These are phyloP conservation scores for Leistus spinibarbis DNA, from an alignment of 2,888 invertebrate genomes.

Conservation along the genomic window DNA sequence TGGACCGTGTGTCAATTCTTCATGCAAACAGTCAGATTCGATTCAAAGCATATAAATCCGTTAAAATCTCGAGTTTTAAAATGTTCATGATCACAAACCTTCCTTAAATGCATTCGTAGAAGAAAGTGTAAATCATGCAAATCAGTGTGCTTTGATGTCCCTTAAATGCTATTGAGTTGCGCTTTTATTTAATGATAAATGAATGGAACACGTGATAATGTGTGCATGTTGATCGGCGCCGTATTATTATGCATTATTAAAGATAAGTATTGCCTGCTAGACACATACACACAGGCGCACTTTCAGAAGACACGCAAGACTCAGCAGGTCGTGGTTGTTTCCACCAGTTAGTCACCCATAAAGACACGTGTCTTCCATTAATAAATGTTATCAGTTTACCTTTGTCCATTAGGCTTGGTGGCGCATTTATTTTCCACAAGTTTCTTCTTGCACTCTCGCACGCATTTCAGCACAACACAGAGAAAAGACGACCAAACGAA, in stretches of 20 bases:
- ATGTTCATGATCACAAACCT: no score
- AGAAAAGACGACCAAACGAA: constrained; percentile 3
- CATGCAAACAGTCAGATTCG: no score
- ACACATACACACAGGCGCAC: neutral
- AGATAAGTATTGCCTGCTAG: neutral
- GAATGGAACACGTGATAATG: neutral
- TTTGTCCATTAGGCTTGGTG: constrained; percentile 26
- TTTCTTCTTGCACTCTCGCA: neutral
- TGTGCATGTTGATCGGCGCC: neutral
- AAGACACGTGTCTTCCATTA: constrained; percentile 25
- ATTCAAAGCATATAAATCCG: no score
- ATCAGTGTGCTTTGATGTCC: no score
- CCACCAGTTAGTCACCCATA: neutral
- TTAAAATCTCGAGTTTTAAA: no score
- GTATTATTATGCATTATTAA: neutral
- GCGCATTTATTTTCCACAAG: constrained; percentile 17
- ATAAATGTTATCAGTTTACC: constrained; percentile 34
- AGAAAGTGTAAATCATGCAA: no score
- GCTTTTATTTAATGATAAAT: neutral
- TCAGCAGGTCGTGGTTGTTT: no score
- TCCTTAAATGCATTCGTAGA: no score
- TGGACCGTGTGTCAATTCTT: no score
- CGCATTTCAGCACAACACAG: neutral
- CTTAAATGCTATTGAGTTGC: no score
- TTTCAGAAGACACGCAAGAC: neutral